Evolutionary conservation across 2,888 invertebrate genomes (phyloP).

Genomic region (Muschampia plurimacula): DNA sequence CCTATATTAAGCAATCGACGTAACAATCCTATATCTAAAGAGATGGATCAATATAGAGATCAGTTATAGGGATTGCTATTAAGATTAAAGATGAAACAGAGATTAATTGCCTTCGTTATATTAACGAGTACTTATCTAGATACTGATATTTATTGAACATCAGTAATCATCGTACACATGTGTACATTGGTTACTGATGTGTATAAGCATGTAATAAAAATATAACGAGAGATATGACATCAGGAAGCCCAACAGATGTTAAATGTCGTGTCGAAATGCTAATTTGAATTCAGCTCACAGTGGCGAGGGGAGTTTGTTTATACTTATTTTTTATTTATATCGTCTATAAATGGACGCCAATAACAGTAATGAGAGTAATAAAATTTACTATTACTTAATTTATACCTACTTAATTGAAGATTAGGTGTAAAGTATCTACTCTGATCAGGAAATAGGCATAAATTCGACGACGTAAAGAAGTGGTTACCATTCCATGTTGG

Average conservation of each 20-base stretch:
- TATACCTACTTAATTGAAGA: background rate
- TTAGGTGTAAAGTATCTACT: background rate
- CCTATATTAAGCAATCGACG: no score
- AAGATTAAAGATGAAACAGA: background rate
- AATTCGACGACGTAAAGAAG: no score
- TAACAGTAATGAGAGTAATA: constrained; percentile 10
- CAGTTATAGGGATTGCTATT: no score
- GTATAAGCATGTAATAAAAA: constrained; percentile 25
- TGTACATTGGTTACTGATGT: background rate
- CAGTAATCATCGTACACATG: constrained; percentile 7
- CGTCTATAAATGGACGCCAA: background rate
- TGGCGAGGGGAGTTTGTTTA: constrained; percentile 37
- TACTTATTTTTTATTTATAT: constrained; percentile 15
- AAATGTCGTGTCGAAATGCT: constrained; percentile 33
- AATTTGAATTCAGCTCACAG: constrained; percentile 31
- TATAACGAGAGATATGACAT: constrained; percentile 26
- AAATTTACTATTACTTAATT: constrained; percentile 1
- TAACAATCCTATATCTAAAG: no score
- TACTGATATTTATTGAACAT: constrained; percentile 2
- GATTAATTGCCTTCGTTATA: background rate
- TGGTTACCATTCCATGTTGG: no score
- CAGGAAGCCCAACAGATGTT: constrained; percentile 30
- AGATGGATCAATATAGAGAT: no score
- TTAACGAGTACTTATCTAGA: background rate
- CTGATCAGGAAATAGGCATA: no score